Conservation (phyloP, 2,888 invertebrate genomes). For the Perizoma affinitatum region DNA sequence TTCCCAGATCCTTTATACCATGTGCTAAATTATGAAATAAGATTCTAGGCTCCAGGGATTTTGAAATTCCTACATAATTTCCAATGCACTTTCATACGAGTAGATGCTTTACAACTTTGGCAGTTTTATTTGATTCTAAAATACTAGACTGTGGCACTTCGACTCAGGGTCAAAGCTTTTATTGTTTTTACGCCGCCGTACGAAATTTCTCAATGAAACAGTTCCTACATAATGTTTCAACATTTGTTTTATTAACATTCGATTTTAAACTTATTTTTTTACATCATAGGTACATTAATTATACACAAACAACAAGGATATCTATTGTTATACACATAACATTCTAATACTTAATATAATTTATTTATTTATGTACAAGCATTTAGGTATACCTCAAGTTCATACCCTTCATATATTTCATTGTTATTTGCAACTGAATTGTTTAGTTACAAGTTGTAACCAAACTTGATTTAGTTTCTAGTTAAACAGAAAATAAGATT, state of each 20-base stretch:
- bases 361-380: slow-evolving; percentile 52
- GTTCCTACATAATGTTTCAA: not conserved
- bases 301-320: not conserved
- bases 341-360: not conserved
- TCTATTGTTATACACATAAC: not conserved
- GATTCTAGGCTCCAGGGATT: too few relatives aligned
- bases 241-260: not conserved
- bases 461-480: slow-evolving; percentile 30
- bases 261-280: not conserved
- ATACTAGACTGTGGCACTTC: too few relatives aligned
- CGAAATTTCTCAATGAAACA: too few relatives aligned
- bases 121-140: too few relatives aligned
- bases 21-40: too few relatives aligned
- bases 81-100: too few relatives aligned
- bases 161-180: too few relatives aligned
- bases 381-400: slow-evolving; percentile 40
- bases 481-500: slow-evolving; percentile 33
- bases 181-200: too few relatives aligned
- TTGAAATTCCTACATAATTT: too few relatives aligned
- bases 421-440: slow-evolving; percentile 27
- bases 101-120: too few relatives aligned
- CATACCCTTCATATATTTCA: slow-evolving; percentile 3
- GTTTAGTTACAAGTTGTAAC: slow-evolving; percentile 23
- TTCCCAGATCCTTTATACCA: too few relatives aligned
- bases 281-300: not conserved